Percentiles rank a stretch among this genome's conserved stretches.
These are phyloP conservation scores for Argyrosomus regius DNA, from an alignment of 2,797 vertebrate genomes.

Conservation along the genomic window DNA sequence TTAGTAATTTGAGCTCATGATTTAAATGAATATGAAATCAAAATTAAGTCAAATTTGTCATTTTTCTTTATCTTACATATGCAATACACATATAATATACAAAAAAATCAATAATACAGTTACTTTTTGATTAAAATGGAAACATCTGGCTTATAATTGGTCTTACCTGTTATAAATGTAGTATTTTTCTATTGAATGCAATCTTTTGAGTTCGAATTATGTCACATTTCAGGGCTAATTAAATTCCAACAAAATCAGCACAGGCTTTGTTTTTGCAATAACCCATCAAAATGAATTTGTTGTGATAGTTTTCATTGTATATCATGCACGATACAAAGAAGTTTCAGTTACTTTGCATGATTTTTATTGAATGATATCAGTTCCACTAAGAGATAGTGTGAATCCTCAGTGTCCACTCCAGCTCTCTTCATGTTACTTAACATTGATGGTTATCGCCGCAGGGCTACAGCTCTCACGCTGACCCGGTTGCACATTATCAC, in stretches of 20 bases:
- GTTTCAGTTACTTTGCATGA: not conserved
- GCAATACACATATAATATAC: not conserved
- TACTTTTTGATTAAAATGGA: not conserved
- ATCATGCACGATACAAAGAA: not conserved
- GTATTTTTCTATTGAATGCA: not conserved
- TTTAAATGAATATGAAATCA: not conserved
- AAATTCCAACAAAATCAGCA: not conserved
- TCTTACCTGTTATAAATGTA: not conserved
- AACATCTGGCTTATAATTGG: not conserved
- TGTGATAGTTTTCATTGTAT: not conserved
- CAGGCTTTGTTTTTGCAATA: not conserved
- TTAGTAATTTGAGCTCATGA: not conserved
- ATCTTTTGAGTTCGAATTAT: not conserved
- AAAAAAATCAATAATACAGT: not conserved
- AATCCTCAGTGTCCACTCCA: constrained; percentile 5
- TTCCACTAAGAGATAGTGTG: not conserved
- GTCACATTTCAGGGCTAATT: not conserved
- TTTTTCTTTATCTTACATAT: not conserved
- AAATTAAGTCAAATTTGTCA: not conserved
- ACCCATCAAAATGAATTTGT: not conserved
- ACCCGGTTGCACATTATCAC: constrained; percentile 73
- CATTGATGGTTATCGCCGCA: constrained; percentile 49
- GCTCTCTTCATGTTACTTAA: constrained; percentile 56
- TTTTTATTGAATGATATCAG: not conserved
- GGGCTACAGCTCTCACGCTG: constrained; percentile 63